Evolutionary conservation across 2,797 vertebrate genomes (phyloP).

Genomic region (Malacoctenus gilli): DNA sequence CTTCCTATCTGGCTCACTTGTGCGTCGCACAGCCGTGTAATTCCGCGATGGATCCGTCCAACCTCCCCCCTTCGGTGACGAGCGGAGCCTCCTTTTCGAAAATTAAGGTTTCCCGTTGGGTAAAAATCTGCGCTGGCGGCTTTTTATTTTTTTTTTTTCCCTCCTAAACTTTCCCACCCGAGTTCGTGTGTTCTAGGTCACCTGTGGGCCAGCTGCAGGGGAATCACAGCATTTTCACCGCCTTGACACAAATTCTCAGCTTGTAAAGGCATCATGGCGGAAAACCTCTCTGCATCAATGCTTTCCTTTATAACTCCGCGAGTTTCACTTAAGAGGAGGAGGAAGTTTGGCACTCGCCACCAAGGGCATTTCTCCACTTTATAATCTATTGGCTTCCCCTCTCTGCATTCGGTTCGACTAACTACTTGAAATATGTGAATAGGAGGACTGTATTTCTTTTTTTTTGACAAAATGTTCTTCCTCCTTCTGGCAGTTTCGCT

Average conservation of each 20-base stretch:
- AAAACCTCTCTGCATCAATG: constrained; percentile 19
- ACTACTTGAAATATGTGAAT: not conserved
- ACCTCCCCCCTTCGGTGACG: too few relatives aligned
- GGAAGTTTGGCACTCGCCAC: not conserved
- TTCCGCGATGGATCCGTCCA: too few relatives aligned
- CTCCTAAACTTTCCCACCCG: constrained; percentile 9
- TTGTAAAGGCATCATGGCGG: constrained; percentile 11
- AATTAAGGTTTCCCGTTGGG: not conserved
- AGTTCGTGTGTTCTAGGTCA: not conserved
- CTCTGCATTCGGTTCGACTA: constrained; percentile 1
- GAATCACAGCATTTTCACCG: constrained; percentile 13
- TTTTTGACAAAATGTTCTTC: not conserved
- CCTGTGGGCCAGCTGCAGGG: not conserved
- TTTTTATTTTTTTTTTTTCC: constrained; percentile 3
- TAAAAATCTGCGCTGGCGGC: too few relatives aligned
- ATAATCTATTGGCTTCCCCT: constrained; percentile 1
- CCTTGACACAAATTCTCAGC: constrained; percentile 15
- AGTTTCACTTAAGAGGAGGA: constrained; percentile 19
- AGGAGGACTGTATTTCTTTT: not conserved
- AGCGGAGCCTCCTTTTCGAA: not conserved
- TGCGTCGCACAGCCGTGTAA: too few relatives aligned
- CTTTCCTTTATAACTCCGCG: constrained; percentile 26
- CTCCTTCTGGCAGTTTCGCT: not conserved
- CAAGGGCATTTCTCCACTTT: constrained; percentile 7
- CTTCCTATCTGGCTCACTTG: too few relatives aligned